Base-by-base conservation (phyloP, 1,140 invertebrate species). In the Himalopsyche phryganea region DNA sequence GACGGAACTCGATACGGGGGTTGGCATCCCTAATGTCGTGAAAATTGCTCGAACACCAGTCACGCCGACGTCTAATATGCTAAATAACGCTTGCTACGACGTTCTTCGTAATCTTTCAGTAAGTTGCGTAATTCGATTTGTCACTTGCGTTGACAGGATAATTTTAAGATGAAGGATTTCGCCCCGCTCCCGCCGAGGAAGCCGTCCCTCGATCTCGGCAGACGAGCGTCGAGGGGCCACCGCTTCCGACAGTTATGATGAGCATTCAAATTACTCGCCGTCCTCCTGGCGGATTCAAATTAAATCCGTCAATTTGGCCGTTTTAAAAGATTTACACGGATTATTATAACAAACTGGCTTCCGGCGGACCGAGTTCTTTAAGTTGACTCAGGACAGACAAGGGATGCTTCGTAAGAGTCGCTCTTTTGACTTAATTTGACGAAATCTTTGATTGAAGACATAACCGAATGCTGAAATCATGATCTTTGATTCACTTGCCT, bases 121-220 rank as follows among this genome's bases (percentile, higher is more conserved):
- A 60, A 64, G 53, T 64, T 47, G 62, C 62, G 57, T 64, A 64
- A 64, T 64, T 64, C 62, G 58, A 64, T 64, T 64, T 64, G 62
- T 64, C 62, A 64, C 52, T 64, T 64, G 62, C 62, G 62, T 64
- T 64, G 62, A 64, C 62, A 64, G 62, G 58, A 64, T 64, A 64
- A 64, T 64, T 64, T 64, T 60, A 56, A 58, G 58, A 59, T 56
- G 57, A 46, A 52, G 58, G 48, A 53, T 50, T 28, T 32, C 50
- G 55, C 23, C 4, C 4, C 23, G 23, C 23, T 32, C 50, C 50
- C 23, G 23, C 4, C 23, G 23, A 28, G 23, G 11, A n/a, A 28
- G 46, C 46, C 13, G 4, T 6, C 28, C 32, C 32, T n/a, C 32
- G 2, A 15, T 17, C 38, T 40, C 5, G 15, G 4, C 4, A 40